Conservation (phyloP, 2,797 vertebrate species). For the Numenius phaeopus region DNA sequence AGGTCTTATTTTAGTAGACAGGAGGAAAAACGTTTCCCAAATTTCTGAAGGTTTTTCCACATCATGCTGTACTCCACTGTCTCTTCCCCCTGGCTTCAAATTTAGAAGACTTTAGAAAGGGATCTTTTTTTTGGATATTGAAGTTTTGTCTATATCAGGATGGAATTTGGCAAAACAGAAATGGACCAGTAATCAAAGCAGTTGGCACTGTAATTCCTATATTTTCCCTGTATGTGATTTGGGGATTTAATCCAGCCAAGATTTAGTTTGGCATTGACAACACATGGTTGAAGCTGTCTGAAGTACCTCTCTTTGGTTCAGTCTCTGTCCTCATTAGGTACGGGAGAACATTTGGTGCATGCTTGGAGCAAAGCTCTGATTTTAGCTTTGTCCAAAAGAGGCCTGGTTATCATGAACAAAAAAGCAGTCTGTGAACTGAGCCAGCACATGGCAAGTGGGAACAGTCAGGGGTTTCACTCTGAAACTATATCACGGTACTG, state of each 20-base stretch:
- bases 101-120: background rate
- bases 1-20: background rate
- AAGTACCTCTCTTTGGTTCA: background rate
- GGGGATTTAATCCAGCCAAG: background rate
- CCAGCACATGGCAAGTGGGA: background rate
- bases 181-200: background rate
- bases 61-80: background rate
- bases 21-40: background rate
- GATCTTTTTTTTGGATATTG: background rate
- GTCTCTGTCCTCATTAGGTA: background rate
- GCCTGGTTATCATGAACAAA: background rate
- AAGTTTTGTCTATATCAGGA: background rate
- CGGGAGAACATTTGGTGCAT: background rate
- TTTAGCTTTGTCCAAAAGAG: background rate
- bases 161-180: background rate
- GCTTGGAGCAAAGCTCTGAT: background rate
- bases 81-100: background rate
- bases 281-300: background rate
- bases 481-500: background rate
- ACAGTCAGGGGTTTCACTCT: background rate
- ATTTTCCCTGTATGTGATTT: background rate
- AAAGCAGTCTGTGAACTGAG: background rate
- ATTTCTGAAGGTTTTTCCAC: background rate
- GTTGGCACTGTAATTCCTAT: background rate
- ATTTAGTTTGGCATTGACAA: background rate